Evolutionary conservation across 2,797 vertebrate genomes (phyloP), one percentile per base, ranked within the genome.

Genomic region (Thaleichthys pacificus): DNA sequence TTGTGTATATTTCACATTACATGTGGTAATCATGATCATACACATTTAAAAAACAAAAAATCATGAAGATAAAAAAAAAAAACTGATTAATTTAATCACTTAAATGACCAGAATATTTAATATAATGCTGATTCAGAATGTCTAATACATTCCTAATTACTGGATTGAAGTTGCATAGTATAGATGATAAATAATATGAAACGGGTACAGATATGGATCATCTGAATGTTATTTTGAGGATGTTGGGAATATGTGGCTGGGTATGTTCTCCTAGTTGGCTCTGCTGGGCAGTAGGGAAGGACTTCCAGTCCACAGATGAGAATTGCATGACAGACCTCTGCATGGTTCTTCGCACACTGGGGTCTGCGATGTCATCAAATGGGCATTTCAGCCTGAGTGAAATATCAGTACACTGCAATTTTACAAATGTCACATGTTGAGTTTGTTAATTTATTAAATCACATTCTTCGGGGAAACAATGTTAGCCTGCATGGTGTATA

Each of bases 251-350:
- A 30, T 66, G 47, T 22, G 83, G 56, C 70, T 61, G 56, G 28
- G 12, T 71, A 66, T 77, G 75, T 5, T 78, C 84, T n/a, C 84
- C 49, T 0, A 83, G 72, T 22, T 35, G 66, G 42, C 77, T 88
- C 79, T 93, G 90, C 60, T 81, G 83, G 69, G 73, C 71, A 22
- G 85, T 85, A 51, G 77, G 78, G 61, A 92, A 79, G 9, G 85
- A 88, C 26, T 71, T 85, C 93, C 93, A 95, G 63, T 93, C 91
- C 78, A 93, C 11, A 51, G 12, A 81, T 19, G 87, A 89, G 61
- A 92, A 79, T 56, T 91, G 69, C 85, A 91, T 87, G 3, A 88
- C 0, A 1, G 92, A 91, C 75, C 91, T 90, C 72, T 84, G 84
- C 5, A 69, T 57, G 71, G 88, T 84, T 70, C 86, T 86, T 0